These are phyloP conservation scores for Macropis europaea DNA, from an alignment of 2,888 invertebrate species.

Conservation along the genomic window DNA sequence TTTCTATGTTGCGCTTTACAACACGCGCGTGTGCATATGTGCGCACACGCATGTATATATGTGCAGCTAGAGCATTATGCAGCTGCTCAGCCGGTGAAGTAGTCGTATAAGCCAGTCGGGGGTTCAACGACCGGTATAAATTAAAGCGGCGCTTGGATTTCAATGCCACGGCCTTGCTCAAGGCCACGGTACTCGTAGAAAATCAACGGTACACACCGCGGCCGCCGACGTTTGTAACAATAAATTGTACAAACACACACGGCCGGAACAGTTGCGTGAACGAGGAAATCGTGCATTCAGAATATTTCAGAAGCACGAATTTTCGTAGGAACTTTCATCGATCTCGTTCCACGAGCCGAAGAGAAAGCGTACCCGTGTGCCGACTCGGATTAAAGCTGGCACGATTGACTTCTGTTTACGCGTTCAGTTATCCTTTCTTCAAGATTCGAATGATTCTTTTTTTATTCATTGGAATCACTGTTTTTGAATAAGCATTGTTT, in stretches of 20 bases:
- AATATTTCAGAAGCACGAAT: no score
- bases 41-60: constrained; percentile 9
- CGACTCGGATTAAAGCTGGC: no score
- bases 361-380: no score
- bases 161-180: constrained; percentile 72
- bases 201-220: constrained; percentile 67
- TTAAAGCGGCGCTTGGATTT: constrained; percentile 69
- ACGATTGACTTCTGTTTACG: no score
- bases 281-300: no score
- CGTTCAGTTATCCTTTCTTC: no score
- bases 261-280: no score
- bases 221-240: constrained; percentile 52
- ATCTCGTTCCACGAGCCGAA: no score
- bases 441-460: no score
- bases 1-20: neutral
- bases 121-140: constrained; percentile 72
- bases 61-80: constrained; percentile 55
- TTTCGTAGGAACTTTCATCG: no score
- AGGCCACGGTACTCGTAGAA: constrained; percentile 69
- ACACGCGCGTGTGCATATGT: neutral
- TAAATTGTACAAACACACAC: constrained; percentile 51
- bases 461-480: no score
- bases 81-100: constrained; percentile 58
- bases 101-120: constrained; percentile 60
- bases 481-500: no score